These are phyloP conservation scores for Stegophylla sp. DNA, from an alignment of 2,888 invertebrate species.

Conservation along the genomic window DNA sequence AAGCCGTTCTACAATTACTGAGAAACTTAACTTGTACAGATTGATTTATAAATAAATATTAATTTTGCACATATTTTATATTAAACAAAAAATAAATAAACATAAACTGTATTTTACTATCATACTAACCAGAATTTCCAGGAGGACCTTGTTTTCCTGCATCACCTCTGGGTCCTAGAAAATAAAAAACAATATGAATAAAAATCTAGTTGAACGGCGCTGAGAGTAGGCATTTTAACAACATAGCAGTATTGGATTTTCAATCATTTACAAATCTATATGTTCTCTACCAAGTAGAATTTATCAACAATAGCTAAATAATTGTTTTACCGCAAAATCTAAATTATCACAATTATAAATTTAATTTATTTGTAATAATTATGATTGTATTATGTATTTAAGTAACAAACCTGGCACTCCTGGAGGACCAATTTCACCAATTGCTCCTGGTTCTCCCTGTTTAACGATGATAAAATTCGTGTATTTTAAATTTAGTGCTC, in stretches of 20 bases:
- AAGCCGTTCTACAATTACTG: too few species aligned
- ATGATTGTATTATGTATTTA: not conserved
- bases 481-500: too few species aligned
- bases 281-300: not conserved
- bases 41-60: too few species aligned
- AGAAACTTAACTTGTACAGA: too few species aligned
- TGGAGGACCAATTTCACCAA: conserved; percentile 79
- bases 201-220: conserved; percentile 13
- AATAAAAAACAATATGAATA: not conserved
- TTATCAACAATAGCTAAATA: not conserved
- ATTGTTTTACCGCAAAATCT: not conserved
- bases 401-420: conserved; percentile 65
- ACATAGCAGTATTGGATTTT: not conserved
- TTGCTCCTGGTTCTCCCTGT: conserved; percentile 80
- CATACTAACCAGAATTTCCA: conserved; percentile 45
- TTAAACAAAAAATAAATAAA: too few species aligned
- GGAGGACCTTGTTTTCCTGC: conserved; percentile 67
- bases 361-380: not conserved
- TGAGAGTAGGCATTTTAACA: conserved; percentile 38
- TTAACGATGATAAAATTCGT: not conserved
- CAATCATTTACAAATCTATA: not conserved
- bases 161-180: conserved; percentile 77
- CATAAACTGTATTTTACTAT: not conserved
- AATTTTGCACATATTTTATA: too few species aligned
- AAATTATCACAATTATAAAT: too few species aligned